These are phyloP conservation scores for Watsonalla cultraria DNA, from an alignment of 2,888 invertebrate species.

Conservation along the genomic window DNA sequence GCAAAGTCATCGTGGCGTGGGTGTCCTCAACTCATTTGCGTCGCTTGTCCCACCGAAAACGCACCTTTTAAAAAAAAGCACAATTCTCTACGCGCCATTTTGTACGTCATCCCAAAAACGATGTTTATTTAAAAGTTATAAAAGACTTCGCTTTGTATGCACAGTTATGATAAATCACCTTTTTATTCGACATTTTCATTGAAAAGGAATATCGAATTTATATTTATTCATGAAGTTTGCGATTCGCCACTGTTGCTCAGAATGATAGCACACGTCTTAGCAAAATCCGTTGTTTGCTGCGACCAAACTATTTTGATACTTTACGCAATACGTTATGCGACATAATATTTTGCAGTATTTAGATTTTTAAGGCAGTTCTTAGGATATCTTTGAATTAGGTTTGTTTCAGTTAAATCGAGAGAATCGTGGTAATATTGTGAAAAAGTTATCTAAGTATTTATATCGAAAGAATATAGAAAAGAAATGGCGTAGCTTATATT, in stretches of 20 bases:
- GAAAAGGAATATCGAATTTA: constrained; percentile 71
- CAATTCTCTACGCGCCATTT: constrained; percentile 63
- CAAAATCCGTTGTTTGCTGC: constrained; percentile 21
- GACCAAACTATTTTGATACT: constrained; percentile 27
- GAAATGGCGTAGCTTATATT: too few relatives aligned
- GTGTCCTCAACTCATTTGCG: constrained; percentile 75
- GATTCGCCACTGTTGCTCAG: constrained; percentile 75
- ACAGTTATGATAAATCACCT: constrained; percentile 71
- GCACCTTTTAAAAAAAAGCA: constrained; percentile 33
- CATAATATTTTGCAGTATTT: background rate
- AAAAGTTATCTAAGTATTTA: too few relatives aligned
- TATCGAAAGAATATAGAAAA: too few relatives aligned
- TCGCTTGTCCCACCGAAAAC: constrained; percentile 61
- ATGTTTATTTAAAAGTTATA: constrained; percentile 76
- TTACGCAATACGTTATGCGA: background rate
- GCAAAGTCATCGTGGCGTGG: constrained; percentile 62
- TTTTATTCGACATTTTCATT: constrained; percentile 72
- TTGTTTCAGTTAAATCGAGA: too few relatives aligned
- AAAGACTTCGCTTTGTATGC: constrained; percentile 55
- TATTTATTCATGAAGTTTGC: constrained; percentile 73
- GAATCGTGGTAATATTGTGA: too few relatives aligned
- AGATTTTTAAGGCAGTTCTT: background rate
- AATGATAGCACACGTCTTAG: constrained; percentile 57
- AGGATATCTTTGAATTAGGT: too few relatives aligned
- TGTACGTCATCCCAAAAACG: constrained; percentile 67